phyloP scores from a whole-genome alignment of 2,113 vertebrate species.

The Sminthopsis crassicaudata region DNA sequence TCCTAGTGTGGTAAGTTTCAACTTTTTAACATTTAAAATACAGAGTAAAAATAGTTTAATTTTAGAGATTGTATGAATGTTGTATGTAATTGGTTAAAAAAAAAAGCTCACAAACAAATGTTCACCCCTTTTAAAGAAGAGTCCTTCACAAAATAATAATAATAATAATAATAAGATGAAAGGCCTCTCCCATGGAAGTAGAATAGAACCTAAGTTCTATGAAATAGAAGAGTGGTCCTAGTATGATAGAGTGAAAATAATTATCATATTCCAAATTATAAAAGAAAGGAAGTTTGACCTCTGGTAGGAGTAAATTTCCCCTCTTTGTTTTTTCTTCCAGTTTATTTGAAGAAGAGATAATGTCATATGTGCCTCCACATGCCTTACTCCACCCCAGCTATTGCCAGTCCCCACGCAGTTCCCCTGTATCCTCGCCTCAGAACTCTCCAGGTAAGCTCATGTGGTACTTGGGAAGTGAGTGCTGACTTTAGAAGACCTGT shows the following conservation, averaged over 20 bases:
- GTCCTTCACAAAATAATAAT: background rate
- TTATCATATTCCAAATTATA: background rate
- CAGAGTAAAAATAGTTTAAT: constrained; percentile 2
- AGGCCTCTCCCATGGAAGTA: background rate
- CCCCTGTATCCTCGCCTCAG: constrained; percentile 93
- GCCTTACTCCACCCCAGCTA: constrained; percentile 95
- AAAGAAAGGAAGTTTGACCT: background rate
- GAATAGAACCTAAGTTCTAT: background rate
- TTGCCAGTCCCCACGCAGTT: constrained; percentile 90
- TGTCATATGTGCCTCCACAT: constrained; percentile 98
- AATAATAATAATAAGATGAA: background rate
- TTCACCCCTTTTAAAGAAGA: background rate
- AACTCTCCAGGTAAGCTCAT: constrained; percentile 93
- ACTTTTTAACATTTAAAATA: background rate
- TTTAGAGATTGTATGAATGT: background rate
- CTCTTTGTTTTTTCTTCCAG: constrained; percentile 81
- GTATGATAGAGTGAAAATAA: background rate
- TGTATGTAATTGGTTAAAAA: constrained; percentile 14
- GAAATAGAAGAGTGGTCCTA: background rate
- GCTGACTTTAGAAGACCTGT: background rate
- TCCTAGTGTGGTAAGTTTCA: background rate
- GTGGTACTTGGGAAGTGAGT: background rate
- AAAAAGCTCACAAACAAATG: background rate
- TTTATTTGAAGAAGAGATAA: constrained; percentile 99
- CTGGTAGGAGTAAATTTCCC: background rate